phyloP scores from a whole-genome alignment of 1,140 invertebrate species.

The Batillaria attramentaria region DNA sequence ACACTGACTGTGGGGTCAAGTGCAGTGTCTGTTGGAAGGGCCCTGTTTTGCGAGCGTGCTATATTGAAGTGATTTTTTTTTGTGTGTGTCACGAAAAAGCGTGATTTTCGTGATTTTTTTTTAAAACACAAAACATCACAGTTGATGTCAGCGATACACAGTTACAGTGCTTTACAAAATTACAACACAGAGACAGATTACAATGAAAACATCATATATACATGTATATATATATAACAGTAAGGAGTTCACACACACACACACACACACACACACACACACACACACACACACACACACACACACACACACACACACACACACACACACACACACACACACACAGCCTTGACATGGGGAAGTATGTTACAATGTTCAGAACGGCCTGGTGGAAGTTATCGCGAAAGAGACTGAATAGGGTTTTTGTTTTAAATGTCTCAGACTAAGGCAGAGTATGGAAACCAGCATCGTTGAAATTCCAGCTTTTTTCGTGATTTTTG shows the following conservation, averaged over 20 bases:
- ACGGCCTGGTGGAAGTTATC: background rate
- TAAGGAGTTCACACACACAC: background rate
- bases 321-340: background rate
- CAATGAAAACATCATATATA: background rate
- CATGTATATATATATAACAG: background rate
- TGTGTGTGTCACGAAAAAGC: no score
- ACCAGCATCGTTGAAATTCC: background rate
- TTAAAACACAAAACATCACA: no score
- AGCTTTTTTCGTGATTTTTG: background rate
- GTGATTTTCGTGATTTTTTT: background rate
- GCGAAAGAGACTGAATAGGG: background rate
- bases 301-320: constrained; percentile 2
- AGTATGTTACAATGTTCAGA: background rate
- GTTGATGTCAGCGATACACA: background rate
- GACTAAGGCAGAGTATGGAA: background rate
- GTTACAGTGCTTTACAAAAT: background rate
- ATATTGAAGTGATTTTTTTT: no score
- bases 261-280: background rate
- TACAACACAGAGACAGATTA: background rate
- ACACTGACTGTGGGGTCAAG: no score
- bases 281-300: background rate
- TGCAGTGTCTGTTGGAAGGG: no score
- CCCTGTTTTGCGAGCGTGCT: no score
- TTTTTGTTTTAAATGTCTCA: background rate
- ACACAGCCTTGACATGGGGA: background rate